phyloP scores from a whole-genome alignment of 2,113 vertebrate genomes.

The Alouatta palliata region DNA sequence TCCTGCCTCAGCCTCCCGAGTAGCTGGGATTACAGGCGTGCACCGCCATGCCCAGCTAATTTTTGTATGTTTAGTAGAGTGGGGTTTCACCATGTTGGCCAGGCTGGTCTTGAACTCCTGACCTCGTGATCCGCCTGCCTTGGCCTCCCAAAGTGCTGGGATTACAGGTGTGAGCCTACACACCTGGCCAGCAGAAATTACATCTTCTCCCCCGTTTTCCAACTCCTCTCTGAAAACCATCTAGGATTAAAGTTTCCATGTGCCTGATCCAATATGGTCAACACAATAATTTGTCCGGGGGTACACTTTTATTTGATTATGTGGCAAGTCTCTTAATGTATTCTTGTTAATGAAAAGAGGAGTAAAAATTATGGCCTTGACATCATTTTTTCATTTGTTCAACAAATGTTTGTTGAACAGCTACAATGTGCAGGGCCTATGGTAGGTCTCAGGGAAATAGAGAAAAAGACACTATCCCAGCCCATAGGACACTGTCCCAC shows the following conservation, averaged over 20 bases:
- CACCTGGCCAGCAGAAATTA: neutral
- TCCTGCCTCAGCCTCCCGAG: too few species aligned
- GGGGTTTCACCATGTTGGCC: too few species aligned
- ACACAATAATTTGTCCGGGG: neutral
- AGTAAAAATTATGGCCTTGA: slow-evolving; percentile 4
- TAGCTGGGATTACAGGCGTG: too few species aligned
- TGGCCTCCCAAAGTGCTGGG: too few species aligned
- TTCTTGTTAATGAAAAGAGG: neutral
- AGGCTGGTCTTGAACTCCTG: too few species aligned
- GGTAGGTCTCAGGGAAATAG: neutral
- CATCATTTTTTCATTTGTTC: neutral
- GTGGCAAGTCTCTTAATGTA: neutral
- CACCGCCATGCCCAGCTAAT: too few species aligned
- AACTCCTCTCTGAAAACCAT: neutral
- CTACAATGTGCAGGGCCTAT: neutral
- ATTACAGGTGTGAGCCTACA: too few species aligned
- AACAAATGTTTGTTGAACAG: neutral
- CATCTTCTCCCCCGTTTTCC: neutral
- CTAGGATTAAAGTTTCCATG: neutral
- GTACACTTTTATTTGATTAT: neutral
- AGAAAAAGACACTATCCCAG: neutral
- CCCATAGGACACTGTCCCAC: neutral
- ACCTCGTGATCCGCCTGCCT: too few species aligned
- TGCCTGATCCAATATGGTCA: neutral
- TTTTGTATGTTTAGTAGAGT: too few species aligned